A percentile compares a stretch with the other conserved stretches of the same genome.
These are phyloP conservation scores for Cataglyphis altisquamis DNA, from an alignment of 2,888 invertebrate genomes.

Conservation along the genomic window DNA sequence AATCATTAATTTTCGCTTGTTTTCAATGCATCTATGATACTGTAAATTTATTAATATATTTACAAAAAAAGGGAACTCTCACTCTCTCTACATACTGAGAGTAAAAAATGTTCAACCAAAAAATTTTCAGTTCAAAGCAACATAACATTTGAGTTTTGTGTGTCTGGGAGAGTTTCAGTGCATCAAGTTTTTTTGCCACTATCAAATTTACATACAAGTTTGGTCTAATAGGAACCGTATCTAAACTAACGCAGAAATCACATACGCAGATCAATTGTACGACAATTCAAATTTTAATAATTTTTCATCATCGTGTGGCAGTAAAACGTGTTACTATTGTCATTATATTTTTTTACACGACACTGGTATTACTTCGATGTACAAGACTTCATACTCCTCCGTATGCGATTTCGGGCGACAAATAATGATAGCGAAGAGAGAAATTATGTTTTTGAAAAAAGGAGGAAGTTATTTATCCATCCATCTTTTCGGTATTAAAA, in stretches of 20 bases:
- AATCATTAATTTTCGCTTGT: conserved; percentile 2
- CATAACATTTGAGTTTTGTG: conserved; percentile 16
- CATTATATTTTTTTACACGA: background rate
- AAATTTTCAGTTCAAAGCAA: conserved; percentile 36
- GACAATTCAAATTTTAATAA: conserved; percentile 3
- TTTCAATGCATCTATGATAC: background rate
- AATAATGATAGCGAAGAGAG: conserved; percentile 31
- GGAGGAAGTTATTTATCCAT: conserved; percentile 9
- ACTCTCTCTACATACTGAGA: background rate
- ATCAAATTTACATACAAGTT: conserved; percentile 54
- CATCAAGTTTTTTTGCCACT: conserved; percentile 25
- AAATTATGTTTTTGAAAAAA: conserved; percentile 24
- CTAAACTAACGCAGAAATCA: conserved; percentile 43
- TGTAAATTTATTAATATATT: conserved; percentile 35
- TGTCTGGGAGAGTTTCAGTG: conserved; percentile 1
- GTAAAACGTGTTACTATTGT: conserved; percentile 31
- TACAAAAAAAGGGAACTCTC: conserved; percentile 25
- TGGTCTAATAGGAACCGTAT: conserved; percentile 67
- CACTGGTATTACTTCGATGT: background rate
- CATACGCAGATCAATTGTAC: conserved; percentile 37
- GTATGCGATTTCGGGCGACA: conserved; percentile 42
- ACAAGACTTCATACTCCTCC: background rate
- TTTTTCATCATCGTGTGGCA: conserved; percentile 3
- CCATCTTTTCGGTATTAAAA: conserved; percentile 45
- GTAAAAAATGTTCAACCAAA: conserved; percentile 11